phyloP scores from a whole-genome alignment of 2,113 vertebrate species.

The Piprites chloris region DNA sequence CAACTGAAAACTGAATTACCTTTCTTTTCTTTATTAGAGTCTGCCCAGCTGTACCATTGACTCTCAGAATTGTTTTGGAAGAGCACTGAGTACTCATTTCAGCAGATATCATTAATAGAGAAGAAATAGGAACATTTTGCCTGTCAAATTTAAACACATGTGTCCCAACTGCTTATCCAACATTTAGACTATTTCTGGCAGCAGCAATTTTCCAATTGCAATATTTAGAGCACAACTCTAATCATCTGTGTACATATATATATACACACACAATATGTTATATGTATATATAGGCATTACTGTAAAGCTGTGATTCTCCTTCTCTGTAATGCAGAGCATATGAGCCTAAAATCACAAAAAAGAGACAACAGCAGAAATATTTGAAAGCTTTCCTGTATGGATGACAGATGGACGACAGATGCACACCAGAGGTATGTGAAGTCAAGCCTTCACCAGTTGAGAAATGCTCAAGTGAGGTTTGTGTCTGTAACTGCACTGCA shows the following conservation, averaged over 20 bases:
- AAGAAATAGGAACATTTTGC: not conserved
- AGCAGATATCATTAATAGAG: not conserved
- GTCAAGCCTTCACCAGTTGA: not conserved
- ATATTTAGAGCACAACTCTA: not conserved
- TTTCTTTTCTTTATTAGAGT: not conserved
- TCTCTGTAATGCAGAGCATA: not conserved
- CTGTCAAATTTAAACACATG: not conserved
- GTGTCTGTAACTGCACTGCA: not conserved
- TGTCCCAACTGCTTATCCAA: not conserved
- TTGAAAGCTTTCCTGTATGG: not conserved
- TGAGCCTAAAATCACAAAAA: not conserved
- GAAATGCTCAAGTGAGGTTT: not conserved
- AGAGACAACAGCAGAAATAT: not conserved
- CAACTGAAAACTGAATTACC: not conserved
- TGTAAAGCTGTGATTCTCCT: not conserved
- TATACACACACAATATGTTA: not conserved
- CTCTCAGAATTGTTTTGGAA: not conserved
- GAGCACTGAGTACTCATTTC: not conserved
- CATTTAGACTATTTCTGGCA: not conserved
- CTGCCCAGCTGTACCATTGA: not conserved
- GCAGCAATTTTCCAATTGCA: not conserved
- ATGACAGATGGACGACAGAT: slow-evolving; percentile 15
- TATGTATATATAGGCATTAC: not conserved
- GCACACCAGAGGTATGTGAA: slow-evolving; percentile 29
- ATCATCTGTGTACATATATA: not conserved